These are phyloP conservation scores for Synanthedon vespiformis DNA, from an alignment of 2,888 invertebrate species.

Conservation along the genomic window DNA sequence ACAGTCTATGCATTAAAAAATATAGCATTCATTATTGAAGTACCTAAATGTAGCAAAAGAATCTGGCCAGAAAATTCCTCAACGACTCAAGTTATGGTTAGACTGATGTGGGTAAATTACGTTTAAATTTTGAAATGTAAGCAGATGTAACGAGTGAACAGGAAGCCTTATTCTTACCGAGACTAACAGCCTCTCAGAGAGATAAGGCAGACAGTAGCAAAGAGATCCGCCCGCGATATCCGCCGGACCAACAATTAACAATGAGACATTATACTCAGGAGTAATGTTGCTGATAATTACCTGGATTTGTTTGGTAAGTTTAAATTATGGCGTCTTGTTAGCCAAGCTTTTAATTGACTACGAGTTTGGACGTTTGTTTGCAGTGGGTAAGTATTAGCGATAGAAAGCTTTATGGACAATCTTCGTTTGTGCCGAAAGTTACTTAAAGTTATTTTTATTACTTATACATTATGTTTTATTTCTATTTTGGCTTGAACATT, in stretches of 20 bases:
- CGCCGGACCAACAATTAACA: slow-evolving; percentile 61
- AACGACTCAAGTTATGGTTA: too few species aligned
- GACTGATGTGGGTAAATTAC: too few species aligned
- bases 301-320: slow-evolving; percentile 33
- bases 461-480: too few species aligned
- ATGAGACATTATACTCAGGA: slow-evolving; percentile 64
- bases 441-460: too few species aligned
- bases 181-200: slow-evolving; percentile 17
- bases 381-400: not conserved
- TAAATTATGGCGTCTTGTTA: slow-evolving; percentile 46
- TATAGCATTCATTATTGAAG: too few species aligned
- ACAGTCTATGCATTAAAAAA: too few species aligned
- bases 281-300: slow-evolving; percentile 46
- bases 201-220: slow-evolving; percentile 56
- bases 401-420: not conserved
- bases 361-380: slow-evolving; percentile 1
- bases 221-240: slow-evolving; percentile 65
- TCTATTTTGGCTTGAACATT: too few species aligned
- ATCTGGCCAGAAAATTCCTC: too few species aligned
- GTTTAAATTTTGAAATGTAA: too few species aligned
- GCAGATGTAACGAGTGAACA: slow-evolving; percentile 1
- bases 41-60: too few species aligned
- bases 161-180: slow-evolving; percentile 11
- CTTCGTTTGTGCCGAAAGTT: too few species aligned
- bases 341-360: slow-evolving; percentile 6